phyloP scores from a whole-genome alignment of 2,797 vertebrate genomes.

The Poecilia gillii region DNA sequence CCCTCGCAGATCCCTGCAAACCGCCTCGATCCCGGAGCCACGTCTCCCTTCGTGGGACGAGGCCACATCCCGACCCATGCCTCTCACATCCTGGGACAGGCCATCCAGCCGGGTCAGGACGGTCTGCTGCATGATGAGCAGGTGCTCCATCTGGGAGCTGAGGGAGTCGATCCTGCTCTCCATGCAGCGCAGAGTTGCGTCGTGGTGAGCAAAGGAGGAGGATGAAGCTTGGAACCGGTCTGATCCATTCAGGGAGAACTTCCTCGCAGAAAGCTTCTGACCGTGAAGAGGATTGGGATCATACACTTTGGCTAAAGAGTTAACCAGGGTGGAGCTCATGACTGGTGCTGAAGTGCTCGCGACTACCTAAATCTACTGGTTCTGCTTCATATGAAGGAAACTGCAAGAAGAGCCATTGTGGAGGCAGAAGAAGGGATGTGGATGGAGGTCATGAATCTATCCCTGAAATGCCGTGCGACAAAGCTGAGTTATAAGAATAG shows the following conservation, averaged over 20 bases:
- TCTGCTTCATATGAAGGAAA: slow-evolving; percentile 27
- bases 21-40: slow-evolving; percentile 60
- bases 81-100: slow-evolving; percentile 80
- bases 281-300: slow-evolving; percentile 83
- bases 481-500: slow-evolving; percentile 68
- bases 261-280: slow-evolving; percentile 72
- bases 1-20: slow-evolving; percentile 77
- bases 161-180: slow-evolving; percentile 84
- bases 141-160: slow-evolving; percentile 83
- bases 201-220: slow-evolving; percentile 27
- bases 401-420: slow-evolving; percentile 24
- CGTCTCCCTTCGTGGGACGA: slow-evolving; percentile 47
- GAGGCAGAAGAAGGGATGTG: slow-evolving; percentile 14
- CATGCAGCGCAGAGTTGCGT: slow-evolving; percentile 51
- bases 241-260: slow-evolving; percentile 61
- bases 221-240: slow-evolving; percentile 55
- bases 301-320: slow-evolving; percentile 86
- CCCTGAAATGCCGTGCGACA: slow-evolving; percentile 25
- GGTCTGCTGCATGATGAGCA: slow-evolving; percentile 82
- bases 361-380: not conserved
- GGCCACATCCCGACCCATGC: slow-evolving; percentile 77
- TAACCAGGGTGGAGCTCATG: slow-evolving; percentile 83
- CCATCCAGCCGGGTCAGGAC: slow-evolving; percentile 83
- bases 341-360: slow-evolving; percentile 14
- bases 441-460: slow-evolving; percentile 42